Evolutionary conservation across 2,113 vertebrate genomes (phyloP), one percentile per base, ranked within the genome.

Genomic region (Acanthisitta chloris): DNA sequence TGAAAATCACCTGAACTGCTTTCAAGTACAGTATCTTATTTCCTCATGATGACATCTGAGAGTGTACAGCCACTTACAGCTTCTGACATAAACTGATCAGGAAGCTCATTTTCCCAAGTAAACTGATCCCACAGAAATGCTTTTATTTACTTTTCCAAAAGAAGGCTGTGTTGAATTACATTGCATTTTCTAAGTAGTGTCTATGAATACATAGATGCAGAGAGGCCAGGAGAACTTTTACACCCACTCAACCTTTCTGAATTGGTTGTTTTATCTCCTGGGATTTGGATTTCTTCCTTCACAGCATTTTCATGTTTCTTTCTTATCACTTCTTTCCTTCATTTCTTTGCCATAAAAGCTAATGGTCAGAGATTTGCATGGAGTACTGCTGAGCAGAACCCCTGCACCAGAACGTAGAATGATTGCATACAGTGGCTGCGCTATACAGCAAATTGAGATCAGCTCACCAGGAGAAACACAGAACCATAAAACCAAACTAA

Each of bases 291-390:
- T 72, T 40, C 8, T 66, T 73, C 67, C 48, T 62, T 57, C 29
- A 46, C 20, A 58, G 48, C 8, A 7, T 73, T 57, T 57, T 45
- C 36, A 10, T 26, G 12, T 36, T 67, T 59, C 38, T 80, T 81
- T 77, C 23, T 40, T 55, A 21, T 1, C 0, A 1, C 5, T 62
- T 67, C 8, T 36, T 80, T 76, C 33, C 29, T 70, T 46, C 5
- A 17, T 34, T 70, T 55, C n/a, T 43, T 17, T 38, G 5, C 34
- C 16, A 42, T 3, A 26, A 5, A 36, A 38, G 5, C 16, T 21
- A 28, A 38, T 6, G 4, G 26, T 13, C 10, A 57, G n/a, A 36
- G 11, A 54, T 23, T 13, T 52, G 12, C 42, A 42, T 5, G 6
- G 72, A 46, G 19, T 16, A 2, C 23, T 38, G 17, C 21, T 57